Conservation (phyloP, 53 echinoderm and acorn worm species). For the Pentamera pediparva region DNA sequence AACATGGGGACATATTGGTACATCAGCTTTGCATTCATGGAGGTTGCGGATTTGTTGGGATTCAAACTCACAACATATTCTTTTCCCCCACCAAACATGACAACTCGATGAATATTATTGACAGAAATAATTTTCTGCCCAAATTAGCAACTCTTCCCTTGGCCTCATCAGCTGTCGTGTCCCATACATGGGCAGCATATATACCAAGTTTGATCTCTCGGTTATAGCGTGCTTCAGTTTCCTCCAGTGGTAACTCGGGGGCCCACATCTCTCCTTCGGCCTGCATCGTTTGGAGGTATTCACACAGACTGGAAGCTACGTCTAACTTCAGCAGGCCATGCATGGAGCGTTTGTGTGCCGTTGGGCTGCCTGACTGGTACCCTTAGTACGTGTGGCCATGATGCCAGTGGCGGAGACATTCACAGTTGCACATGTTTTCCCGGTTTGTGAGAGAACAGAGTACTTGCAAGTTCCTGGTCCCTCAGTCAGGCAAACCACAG, state of each 20-base stretch:
- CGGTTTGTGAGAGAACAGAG: conserved; percentile 6
- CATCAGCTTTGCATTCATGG: too few species aligned
- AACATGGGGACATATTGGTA: too few species aligned
- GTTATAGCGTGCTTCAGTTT: too few species aligned
- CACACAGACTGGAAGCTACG: neutral
- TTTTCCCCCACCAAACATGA: too few species aligned
- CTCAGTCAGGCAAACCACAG: neutral
- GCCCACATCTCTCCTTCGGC: conserved; percentile 5
- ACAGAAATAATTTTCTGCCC: too few species aligned
- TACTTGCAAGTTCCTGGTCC: neutral
- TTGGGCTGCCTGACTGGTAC: neutral
- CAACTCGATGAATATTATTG: too few species aligned
- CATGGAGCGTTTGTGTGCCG: conserved; percentile 4
- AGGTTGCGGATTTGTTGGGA: too few species aligned
- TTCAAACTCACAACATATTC: too few species aligned
- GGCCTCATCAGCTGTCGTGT: too few species aligned
- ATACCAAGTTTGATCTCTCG: too few species aligned
- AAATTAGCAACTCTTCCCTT: too few species aligned
- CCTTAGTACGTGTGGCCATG: conserved; percentile 4
- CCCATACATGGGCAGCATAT: too few species aligned
- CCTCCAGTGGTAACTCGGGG: neutral
- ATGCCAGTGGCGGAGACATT: conserved; percentile 6
- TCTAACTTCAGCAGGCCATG: neutral
- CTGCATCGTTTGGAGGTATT: neutral
- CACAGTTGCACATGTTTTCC: neutral